Percentiles rank a stretch among this genome's conserved stretches.
Evolutionary conservation across 2,888 invertebrate species (phyloP).

Genomic region (Cryptocheilus praepositus): DNA sequence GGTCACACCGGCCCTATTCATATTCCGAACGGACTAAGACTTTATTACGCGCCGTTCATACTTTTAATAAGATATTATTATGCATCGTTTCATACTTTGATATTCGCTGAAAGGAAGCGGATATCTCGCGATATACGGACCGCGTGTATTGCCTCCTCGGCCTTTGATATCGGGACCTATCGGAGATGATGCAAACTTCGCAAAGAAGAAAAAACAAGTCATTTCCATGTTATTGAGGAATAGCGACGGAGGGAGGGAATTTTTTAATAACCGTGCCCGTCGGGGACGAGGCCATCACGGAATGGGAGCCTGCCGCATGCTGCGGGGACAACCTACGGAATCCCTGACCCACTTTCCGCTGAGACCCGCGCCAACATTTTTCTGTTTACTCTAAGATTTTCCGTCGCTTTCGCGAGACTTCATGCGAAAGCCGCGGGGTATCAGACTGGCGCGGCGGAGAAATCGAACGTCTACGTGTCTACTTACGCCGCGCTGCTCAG

Average conservation of each 20-base stretch:
- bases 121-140: background rate
- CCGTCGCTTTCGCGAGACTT: conserved; percentile 33
- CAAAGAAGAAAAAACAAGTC: conserved; percentile 48
- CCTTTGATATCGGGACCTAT: conserved; percentile 1
- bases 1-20: background rate
- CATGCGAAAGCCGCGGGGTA: conserved; percentile 37
- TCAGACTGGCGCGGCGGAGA: background rate
- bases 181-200: conserved; percentile 32
- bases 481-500: too few relatives aligned
- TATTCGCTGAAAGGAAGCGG: background rate
- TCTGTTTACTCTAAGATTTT: conserved; percentile 45
- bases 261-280: conserved; percentile 62
- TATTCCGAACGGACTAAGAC: background rate
- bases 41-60: too few relatives aligned
- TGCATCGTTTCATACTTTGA: conserved; percentile 1
- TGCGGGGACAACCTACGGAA: conserved; percentile 56
- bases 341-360: conserved; percentile 54
- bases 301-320: conserved; percentile 48
- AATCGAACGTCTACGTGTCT: background rate
- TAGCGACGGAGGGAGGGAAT: conserved; percentile 55
- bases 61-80: too few relatives aligned
- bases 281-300: conserved; percentile 36
- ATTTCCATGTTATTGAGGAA: conserved; percentile 58
- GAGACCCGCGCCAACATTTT: conserved; percentile 55
- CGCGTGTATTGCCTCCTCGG: conserved; percentile 3